Percentiles rank a stretch among this genome's conserved stretches.
These are phyloP conservation scores for Leguminivora glycinivorella DNA, from an alignment of 1,140 invertebrate genomes.

Conservation along the genomic window DNA sequence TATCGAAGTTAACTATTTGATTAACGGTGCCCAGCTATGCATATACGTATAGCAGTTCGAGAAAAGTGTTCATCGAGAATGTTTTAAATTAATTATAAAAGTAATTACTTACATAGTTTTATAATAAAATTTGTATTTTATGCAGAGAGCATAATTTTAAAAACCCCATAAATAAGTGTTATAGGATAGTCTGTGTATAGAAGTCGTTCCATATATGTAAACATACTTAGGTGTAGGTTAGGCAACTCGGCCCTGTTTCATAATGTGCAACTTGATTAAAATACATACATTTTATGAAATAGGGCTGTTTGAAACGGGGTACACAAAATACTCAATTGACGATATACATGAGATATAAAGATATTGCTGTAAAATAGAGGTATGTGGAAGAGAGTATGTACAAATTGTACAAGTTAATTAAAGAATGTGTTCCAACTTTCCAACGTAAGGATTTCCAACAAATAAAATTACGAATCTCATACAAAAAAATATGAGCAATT, in stretches of 20 bases:
- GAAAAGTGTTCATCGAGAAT: conserved; percentile 8
- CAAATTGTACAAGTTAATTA: too few relatives aligned
- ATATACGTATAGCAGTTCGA: not conserved
- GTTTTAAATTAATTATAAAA: conserved; percentile 28
- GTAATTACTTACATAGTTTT: conserved; percentile 39
- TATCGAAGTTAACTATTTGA: too few relatives aligned
- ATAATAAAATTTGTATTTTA: conserved; percentile 38
- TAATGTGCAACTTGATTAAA: not conserved
- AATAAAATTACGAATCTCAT: too few relatives aligned
- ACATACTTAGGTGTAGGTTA: not conserved
- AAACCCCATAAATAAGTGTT: conserved; percentile 40
- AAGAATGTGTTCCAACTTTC: too few relatives aligned
- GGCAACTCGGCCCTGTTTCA: not conserved
- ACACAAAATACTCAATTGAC: not conserved
- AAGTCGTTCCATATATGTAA: conserved; percentile 38
- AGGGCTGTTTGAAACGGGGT: not conserved
- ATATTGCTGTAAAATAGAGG: too few relatives aligned
- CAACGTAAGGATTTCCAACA: too few relatives aligned
- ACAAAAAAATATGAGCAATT: too few relatives aligned
- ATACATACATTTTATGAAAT: not conserved
- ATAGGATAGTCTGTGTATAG: conserved; percentile 36
- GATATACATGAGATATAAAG: not conserved
- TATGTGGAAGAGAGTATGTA: too few relatives aligned
- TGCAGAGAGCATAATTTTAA: conserved; percentile 40
- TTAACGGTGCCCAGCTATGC: too few relatives aligned